Conservation (phyloP, 2,888 invertebrate species). For the Xanthia togata region DNA sequence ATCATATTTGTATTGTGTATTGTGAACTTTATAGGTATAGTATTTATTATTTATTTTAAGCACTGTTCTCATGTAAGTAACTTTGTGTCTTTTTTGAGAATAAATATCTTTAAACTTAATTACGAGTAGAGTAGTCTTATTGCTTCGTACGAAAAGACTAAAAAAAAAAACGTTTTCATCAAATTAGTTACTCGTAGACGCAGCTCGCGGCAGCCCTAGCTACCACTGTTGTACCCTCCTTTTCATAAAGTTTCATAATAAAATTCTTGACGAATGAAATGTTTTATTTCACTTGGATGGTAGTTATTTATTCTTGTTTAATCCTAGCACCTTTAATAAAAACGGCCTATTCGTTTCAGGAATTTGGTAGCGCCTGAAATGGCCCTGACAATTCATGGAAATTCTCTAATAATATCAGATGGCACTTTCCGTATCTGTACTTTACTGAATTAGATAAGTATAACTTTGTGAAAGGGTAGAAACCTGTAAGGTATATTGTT, state of each 20-base stretch:
- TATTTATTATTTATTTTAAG: too few species aligned
- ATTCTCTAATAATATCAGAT: slow-evolving; percentile 33
- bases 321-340: slow-evolving; percentile 51
- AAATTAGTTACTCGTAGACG: neutral
- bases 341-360: slow-evolving; percentile 36
- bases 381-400: slow-evolving; percentile 28
- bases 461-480: slow-evolving; percentile 22
- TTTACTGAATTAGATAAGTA: slow-evolving; percentile 3
- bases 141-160: neutral
- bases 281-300: slow-evolving; percentile 54
- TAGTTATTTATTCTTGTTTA: slow-evolving; percentile 60
- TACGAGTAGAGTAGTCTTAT: neutral
- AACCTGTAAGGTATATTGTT: too few species aligned
- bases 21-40: too few species aligned
- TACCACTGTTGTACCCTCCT: slow-evolving; percentile 19
- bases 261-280: slow-evolving; percentile 59
- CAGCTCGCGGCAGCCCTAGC: slow-evolving; percentile 33
- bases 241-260: slow-evolving; percentile 60
- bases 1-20: too few species aligned
- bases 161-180: neutral
- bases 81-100: too few species aligned
- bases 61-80: too few species aligned
- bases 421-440: slow-evolving; percentile 15
- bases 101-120: too few species aligned
- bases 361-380: slow-evolving; percentile 28